phyloP scores from a whole-genome alignment of 2,113 vertebrate species.

The Castor canadensis region DNA sequence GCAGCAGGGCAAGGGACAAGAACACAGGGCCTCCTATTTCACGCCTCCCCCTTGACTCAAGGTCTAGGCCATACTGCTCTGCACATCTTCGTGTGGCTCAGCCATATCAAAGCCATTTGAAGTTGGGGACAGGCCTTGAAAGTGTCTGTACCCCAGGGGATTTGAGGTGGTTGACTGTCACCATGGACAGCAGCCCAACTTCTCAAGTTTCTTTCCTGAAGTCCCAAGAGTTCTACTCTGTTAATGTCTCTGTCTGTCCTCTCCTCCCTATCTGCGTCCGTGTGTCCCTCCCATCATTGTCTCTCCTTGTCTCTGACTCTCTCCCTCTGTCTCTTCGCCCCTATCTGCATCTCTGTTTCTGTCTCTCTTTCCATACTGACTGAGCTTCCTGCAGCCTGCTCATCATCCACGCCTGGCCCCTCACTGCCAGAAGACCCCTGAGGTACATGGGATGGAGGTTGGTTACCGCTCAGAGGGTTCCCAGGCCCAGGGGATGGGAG shows the following conservation, averaged over 20 bases:
- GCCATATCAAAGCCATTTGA: not conserved
- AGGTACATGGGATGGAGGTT: not conserved
- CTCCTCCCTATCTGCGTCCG: not conserved
- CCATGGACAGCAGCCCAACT: too few relatives aligned
- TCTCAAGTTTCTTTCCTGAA: not conserved
- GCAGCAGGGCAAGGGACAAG: not conserved
- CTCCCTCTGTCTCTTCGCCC: too few relatives aligned
- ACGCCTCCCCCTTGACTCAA: accelerated
- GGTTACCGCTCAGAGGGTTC: not conserved
- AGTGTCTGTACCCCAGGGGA: too few relatives aligned
- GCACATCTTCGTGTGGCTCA: not conserved
- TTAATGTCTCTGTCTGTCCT: not conserved
- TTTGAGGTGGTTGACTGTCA: too few relatives aligned
- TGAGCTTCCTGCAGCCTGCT: not conserved
- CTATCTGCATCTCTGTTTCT: too few relatives aligned
- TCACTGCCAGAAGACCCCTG: not conserved
- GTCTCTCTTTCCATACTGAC: not conserved
- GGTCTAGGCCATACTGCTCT: accelerated
- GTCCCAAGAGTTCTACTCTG: too few relatives aligned
- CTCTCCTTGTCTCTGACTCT: too few relatives aligned
- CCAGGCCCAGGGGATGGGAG: not conserved
- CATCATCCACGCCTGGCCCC: not conserved
- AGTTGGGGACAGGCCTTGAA: not conserved
- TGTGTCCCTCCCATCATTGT: not conserved
- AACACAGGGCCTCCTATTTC: not conserved